Percentiles rank a stretch among this genome's conserved stretches.
Evolutionary conservation across 2,113 vertebrate genomes (phyloP).

Genomic region (Nesoenas mayeri): DNA sequence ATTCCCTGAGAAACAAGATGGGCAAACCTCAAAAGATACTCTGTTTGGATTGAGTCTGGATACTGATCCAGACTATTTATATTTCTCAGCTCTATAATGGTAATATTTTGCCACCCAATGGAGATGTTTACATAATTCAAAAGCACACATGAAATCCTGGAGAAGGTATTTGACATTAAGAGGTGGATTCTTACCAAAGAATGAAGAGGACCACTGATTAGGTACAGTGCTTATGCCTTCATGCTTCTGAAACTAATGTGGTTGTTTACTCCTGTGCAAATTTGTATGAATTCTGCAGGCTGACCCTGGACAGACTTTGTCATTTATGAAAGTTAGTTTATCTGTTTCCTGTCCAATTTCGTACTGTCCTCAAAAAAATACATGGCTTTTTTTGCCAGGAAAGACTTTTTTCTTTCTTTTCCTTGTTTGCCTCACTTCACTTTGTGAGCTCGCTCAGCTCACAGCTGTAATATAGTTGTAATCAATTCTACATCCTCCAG

Average conservation of each 20-base stretch:
- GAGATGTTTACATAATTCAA: background rate
- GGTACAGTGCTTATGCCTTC: background rate
- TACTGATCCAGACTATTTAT: background rate
- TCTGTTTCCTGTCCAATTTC: background rate
- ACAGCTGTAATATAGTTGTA: background rate
- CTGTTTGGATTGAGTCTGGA: background rate
- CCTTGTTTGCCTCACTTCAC: background rate
- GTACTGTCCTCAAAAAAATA: background rate
- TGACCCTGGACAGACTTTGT: background rate
- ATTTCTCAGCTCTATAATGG: background rate
- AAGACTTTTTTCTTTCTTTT: background rate
- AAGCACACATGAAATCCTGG: background rate
- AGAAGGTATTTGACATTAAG: background rate
- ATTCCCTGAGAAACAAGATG: background rate
- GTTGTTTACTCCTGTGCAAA: background rate
- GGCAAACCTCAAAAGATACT: background rate
- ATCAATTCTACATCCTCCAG: background rate
- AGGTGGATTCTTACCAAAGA: background rate
- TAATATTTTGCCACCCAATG: background rate
- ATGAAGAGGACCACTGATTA: background rate
- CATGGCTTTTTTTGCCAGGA: background rate
- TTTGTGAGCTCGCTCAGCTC: background rate
- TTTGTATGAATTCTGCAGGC: background rate
- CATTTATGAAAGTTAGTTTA: background rate
- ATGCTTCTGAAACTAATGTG: rapidly evolving